Evolutionary conservation across 2,113 vertebrate species (phyloP), one percentile per base, ranked within the genome.

Genomic region (Rousettus leschenaultii): DNA sequence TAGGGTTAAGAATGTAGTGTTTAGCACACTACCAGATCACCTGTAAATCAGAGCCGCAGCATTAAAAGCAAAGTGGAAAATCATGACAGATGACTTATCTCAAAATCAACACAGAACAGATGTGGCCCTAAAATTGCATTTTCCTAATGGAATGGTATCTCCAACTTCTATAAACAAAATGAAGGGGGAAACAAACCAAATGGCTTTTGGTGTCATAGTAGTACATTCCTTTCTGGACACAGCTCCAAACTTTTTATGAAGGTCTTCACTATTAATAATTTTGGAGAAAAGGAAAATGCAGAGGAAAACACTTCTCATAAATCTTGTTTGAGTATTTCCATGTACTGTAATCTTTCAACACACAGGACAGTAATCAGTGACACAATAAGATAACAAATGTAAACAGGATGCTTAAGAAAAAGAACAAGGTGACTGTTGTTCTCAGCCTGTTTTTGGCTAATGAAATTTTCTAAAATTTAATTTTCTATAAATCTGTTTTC

Each of bases 151-250:
- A 96, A 79, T 22, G 66, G 71, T 75, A 33, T 73, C 66, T 75
- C 38, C 53, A 92, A 82, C 85, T 48, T 86, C 65, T 94, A 84
- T 92, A 95, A 97, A 96, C 96, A 97, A 43, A 66, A 71, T 1
- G 73, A 78, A 95, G 33, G 74, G 57, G 53, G 84, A 96, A 83
- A 61, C 35, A 75, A 95, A 94, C 87, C 97, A 96, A 95, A 96
- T 59, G 95, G 93, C 88, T 85, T 96, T 94, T 57, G 38, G 86
- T 68, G 3, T 71, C 43, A 51, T 5, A 59, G 65, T 57, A 53
- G 63, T 45, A 40, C 45, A 85, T 75, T n/a, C 38, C 57, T 91
- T 95, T 92, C 59, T 84, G 70, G 85, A 87, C 65, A 61, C 5
- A 75, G 90, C 1, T 35, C 38, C 74, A 59, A 85, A 80, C 33